Conservation (phyloP, 2,888 invertebrate genomes). For the Lochmaea capreae region DNA sequence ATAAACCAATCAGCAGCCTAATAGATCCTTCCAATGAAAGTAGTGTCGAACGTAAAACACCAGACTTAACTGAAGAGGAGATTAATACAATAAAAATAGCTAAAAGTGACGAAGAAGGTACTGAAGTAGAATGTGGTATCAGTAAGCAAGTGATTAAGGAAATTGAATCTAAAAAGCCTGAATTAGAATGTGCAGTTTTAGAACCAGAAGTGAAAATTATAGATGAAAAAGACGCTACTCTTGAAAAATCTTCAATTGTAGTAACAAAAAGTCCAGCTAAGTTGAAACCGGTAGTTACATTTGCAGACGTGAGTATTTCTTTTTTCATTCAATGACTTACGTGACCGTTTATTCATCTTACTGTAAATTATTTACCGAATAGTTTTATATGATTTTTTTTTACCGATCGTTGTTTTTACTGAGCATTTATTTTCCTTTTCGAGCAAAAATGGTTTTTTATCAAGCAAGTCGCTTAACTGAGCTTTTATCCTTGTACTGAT, state of each 20-base stretch:
- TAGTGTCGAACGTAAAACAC: conserved; percentile 4
- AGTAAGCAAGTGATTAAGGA: not conserved
- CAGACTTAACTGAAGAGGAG: not conserved
- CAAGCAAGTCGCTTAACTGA: too few relatives aligned
- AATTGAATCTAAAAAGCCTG: not conserved
- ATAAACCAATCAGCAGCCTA: not conserved
- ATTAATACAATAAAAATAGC: not conserved
- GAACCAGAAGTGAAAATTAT: not conserved
- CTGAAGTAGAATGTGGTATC: not conserved
- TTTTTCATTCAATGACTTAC: too few relatives aligned
- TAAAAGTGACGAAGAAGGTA: not conserved
- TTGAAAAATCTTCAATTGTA: not conserved
- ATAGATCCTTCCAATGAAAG: not conserved
- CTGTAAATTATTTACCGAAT: too few relatives aligned
- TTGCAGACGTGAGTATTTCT: conserved; percentile 30
- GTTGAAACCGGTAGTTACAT: conserved; percentile 22
- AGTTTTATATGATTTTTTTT: too few relatives aligned
- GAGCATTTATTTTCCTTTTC: too few relatives aligned
- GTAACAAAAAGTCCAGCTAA: not conserved
- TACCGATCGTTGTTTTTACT: too few relatives aligned
- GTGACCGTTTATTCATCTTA: too few relatives aligned
- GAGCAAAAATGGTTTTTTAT: too few relatives aligned
- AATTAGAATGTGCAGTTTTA: not conserved
- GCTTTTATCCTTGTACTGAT: too few relatives aligned
- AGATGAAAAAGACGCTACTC: not conserved